Evolutionary conservation across 2,888 invertebrate species (phyloP), one percentile per base, ranked within the genome.

Genomic region (Hirtodrosophila cameraria): DNA sequence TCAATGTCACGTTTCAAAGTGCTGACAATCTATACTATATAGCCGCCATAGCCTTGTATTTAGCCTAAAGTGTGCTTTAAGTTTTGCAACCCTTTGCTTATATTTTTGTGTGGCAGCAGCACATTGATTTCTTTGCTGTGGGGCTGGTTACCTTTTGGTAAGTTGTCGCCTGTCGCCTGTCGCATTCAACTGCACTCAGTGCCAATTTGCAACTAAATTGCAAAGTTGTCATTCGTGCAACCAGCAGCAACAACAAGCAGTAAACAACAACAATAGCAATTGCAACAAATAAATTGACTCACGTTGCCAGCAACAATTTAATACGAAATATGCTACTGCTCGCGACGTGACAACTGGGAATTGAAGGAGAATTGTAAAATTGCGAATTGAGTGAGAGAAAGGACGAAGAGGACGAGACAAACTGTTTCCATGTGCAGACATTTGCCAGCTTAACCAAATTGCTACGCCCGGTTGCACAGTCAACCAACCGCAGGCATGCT

Each of bases 151-250:
- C 54, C 70, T 67, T n/a, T 57, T 58, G 48, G 62, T 59, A 66
- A 63, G 39, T 74, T 74, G 64, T 72, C 62, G 52, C 58, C 62
- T 74, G 64, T 72, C 62, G 52, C 58, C 62, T 71, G 75, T 59
- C 71, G 53, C 70, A 57, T 62, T 63, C 64, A 67, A 57, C 69
- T 69, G 43, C 81, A 79, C 63, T 79, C 72, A 63, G 61, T 76
- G 63, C 73, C 82, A 79, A 80, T 82, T 82, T 79, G 76, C 74
- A 76, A 76, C 76, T 68, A 74, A 76, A 82, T 79, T 79, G 74
- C 80, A 64, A 74, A 59, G 58, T 64, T 80, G 74, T 74, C 83
- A 67, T 58, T 66, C 60, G 74, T 70, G 61, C 73, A 59, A 49
- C 55, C 54, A 41, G 49, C 52, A 35, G 33, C 35, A 58, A 25